Base-by-base conservation (phyloP, 1,140 invertebrate genomes). In the Pachypsylla venusta region DNA sequence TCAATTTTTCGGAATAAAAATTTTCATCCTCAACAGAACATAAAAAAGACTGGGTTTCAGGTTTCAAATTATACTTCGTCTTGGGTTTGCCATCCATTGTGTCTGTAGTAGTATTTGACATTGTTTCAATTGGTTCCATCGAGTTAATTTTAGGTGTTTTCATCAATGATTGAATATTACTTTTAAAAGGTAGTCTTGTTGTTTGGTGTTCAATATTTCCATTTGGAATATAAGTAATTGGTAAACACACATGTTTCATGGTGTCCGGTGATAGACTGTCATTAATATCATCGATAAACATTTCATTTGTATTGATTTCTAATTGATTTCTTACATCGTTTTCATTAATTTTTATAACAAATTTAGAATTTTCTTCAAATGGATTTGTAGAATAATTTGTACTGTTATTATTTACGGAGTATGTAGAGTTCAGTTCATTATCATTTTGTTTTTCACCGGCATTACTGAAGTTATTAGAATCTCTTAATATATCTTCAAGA, bases 231-330 rank as follows among this genome's bases (percentile, higher is more conserved):
- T 48, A 48, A 4, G 42, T 48, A n/a, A 48, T n/a, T 7, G 42
- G 42, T 48, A 48, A n/a, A 48, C 42, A 48, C n/a, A 48, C 42
- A 48, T 48, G 42, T 48, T 48, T 48, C 3, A 48, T n/a, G 4
- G 42, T 48, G 16, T 48, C 42, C 4, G 42, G 42, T 5, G 42
- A 48, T n/a, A 48, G 42, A 48, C 7, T 10, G 42, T 48, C 42
- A 48, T 22, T 48, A 5, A 48, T 7, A 19, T 48, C 42, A 10
- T 19, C 22, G 16, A 22, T 22, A 48, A 22, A n/a, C 7, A 48
- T 4, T n/a, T 10, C n/a, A 35, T 48, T 48, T 4, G 42, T 48
- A 22, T 48, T 48, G n/a, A 48, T 48, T 48, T 19, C 3, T 48
- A 10, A 48, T 48, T 48, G 42, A 19, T 48, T 5, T 48, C 30